phyloP scores from a whole-genome alignment of 2,888 invertebrate genomes.

The Tetragonula carbonaria region DNA sequence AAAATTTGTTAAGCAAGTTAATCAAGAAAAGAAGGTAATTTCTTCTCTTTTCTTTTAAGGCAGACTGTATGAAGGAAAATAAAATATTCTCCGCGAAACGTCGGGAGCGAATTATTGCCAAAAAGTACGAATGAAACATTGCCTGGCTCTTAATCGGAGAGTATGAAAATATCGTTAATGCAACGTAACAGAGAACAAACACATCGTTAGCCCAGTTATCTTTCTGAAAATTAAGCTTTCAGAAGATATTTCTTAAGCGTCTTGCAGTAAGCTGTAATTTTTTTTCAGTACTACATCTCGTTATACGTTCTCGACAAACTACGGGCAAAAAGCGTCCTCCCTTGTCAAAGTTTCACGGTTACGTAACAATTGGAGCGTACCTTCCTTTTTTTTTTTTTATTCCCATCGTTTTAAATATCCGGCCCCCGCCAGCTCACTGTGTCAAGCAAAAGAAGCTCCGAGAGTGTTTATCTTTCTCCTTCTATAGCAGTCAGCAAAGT shows the following conservation, averaged over 20 bases:
- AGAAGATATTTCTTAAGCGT: neutral
- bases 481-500: neutral
- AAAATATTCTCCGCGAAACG: no score
- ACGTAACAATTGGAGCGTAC: constrained; percentile 5
- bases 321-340: neutral
- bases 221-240: neutral
- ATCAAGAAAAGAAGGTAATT: no score
- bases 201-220: neutral
- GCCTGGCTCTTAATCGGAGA: neutral
- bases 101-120: no score
- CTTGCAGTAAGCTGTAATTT: neutral
- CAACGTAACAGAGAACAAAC: neutral
- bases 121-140: neutral
- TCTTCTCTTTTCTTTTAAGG: no score
- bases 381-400: neutral
- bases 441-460: constrained; percentile 7
- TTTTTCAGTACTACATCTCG: neutral
- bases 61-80: no score
- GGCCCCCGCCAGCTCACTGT: neutral
- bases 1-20: no score
- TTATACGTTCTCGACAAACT: neutral
- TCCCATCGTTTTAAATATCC: constrained; percentile 27
- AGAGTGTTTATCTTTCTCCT: constrained; percentile 26
- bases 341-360: neutral
- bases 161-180: neutral